Conservation (phyloP, 2,888 invertebrate species). For the Ashinkailepas kermadecensis region DNA sequence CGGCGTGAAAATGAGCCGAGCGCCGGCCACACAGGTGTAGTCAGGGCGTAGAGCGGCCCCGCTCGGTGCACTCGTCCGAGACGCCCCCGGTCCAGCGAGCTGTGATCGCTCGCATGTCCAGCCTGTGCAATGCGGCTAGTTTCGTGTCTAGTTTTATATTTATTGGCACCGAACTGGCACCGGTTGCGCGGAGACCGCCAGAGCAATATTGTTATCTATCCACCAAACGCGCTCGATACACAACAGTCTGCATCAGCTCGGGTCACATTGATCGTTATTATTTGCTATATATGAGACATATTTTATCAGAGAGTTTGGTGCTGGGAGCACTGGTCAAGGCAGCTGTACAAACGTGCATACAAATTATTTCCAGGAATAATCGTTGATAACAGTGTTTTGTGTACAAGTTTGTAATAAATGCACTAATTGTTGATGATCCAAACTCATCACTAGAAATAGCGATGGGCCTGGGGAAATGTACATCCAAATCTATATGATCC, state of each 20-base stretch:
- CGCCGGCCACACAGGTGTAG: too few species aligned
- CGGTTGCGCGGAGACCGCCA: neutral
- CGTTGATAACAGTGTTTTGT: neutral
- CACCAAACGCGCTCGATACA: neutral
- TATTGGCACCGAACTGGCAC: neutral
- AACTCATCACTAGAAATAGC: too few species aligned
- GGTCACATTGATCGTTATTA: neutral
- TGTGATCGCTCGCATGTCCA: too few species aligned
- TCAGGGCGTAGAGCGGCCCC: too few species aligned
- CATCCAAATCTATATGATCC: too few species aligned
- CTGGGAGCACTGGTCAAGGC: conserved; percentile 17
- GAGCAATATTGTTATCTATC: neutral
- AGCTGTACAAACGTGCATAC: neutral
- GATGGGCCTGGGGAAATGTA: too few species aligned
- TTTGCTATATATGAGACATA: too few species aligned
- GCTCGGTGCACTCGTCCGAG: too few species aligned
- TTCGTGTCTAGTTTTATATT: neutral
- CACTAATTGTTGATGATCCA: neutral
- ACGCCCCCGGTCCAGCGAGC: too few species aligned
- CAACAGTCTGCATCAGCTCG: neutral
- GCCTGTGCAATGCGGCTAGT: neutral
- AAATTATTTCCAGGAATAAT: conserved; percentile 26
- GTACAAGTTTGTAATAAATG: conserved; percentile 31
- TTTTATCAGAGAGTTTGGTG: neutral
- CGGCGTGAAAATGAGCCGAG: too few species aligned